These are phyloP conservation scores for Microcebus ravelobensis DNA, from an alignment of 2,113 vertebrate genomes.

Conservation along the genomic window DNA sequence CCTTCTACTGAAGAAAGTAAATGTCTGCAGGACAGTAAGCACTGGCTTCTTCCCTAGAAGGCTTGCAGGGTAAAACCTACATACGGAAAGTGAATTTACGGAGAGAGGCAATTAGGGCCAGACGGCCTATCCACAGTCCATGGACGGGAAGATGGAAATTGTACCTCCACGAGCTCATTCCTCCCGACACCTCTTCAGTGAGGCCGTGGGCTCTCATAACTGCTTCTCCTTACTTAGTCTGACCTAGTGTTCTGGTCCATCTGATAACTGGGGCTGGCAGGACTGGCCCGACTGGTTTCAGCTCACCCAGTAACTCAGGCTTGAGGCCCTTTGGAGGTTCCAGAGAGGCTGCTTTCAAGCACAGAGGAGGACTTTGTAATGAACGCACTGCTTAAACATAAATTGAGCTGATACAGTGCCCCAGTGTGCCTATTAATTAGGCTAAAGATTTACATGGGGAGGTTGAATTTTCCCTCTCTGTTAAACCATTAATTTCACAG, in stretches of 20 bases:
- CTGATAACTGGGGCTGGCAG: fast-evolving
- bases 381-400: fast-evolving
- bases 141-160: fast-evolving
- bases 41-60: fast-evolving
- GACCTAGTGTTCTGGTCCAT: background rate
- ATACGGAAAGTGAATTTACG: fast-evolving
- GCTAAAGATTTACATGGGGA: background rate
- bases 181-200: background rate
- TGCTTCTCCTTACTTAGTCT: background rate
- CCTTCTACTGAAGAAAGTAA: background rate
- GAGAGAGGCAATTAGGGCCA: fast-evolving
- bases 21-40: fast-evolving
- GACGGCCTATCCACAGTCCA: background rate
- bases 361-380: fast-evolving
- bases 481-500: background rate
- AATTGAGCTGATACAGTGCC: background rate
- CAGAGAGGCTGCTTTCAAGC: fast-evolving
- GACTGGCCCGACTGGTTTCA: background rate
- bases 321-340: too few species aligned
- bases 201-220: fast-evolving
- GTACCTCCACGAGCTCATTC: fast-evolving
- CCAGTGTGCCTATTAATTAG: background rate
- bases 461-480: background rate
- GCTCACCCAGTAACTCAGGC: background rate
- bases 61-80: fast-evolving